These are phyloP conservation scores for Oryzias melastigma DNA, from an alignment of 2,113 vertebrate genomes.

Conservation along the genomic window DNA sequence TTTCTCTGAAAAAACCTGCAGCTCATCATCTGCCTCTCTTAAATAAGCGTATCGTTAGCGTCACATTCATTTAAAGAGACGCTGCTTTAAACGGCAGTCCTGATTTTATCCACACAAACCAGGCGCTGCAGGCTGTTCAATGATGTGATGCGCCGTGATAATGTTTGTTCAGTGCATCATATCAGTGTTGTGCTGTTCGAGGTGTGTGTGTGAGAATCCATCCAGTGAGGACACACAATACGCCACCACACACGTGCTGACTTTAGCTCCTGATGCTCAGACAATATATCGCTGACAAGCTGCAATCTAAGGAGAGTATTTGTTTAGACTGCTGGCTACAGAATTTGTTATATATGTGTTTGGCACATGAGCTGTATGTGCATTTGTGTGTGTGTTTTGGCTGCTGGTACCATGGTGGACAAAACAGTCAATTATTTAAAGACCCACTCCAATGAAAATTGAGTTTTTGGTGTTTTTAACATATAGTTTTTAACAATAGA, in stretches of 20 bases:
- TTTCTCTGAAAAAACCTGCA: constrained; percentile 44
- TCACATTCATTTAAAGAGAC: constrained; percentile 45
- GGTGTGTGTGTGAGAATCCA: constrained; percentile 32
- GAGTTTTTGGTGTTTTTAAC: too few species aligned
- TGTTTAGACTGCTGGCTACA: constrained; percentile 43
- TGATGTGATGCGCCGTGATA: constrained; percentile 54
- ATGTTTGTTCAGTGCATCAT: constrained; percentile 49
- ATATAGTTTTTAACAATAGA: too few species aligned
- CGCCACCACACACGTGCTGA: constrained; percentile 52
- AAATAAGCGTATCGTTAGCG: constrained; percentile 55
- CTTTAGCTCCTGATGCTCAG: constrained; percentile 58
- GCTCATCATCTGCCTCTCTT: constrained; percentile 47
- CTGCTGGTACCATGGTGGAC: too few species aligned
- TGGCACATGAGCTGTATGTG: constrained; percentile 14
- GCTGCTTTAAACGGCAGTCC: constrained; percentile 45
- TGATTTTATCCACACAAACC: constrained; percentile 55
- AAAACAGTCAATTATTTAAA: too few species aligned
- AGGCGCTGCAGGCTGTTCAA: constrained; percentile 60
- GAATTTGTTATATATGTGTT: too few species aligned
- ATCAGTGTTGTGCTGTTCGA: constrained; percentile 33
- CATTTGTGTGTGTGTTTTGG: constrained; percentile 2
- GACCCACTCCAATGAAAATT: too few species aligned
- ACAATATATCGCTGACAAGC: constrained; percentile 62
- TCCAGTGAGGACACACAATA: constrained; percentile 8
- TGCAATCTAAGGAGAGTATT: constrained; percentile 59